Evolutionary conservation across 2,797 vertebrate species (phyloP).

Genomic region (Halcyon smyrnensis): DNA sequence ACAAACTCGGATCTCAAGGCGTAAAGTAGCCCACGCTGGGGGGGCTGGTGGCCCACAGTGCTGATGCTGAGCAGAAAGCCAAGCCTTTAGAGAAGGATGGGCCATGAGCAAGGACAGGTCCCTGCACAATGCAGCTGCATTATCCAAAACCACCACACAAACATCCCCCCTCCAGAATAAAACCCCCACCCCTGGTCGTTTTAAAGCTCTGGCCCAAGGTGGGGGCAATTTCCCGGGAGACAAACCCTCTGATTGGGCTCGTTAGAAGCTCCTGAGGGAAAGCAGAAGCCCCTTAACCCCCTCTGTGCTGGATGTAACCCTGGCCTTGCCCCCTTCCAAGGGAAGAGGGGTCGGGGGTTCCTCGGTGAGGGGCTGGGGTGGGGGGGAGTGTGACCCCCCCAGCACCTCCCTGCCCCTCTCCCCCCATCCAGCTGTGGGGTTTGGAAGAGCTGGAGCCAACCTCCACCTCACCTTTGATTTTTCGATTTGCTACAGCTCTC

Average conservation of each 20-base stretch:
- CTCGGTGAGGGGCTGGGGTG: accelerated
- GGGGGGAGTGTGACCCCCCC: not conserved
- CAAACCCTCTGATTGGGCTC: not conserved
- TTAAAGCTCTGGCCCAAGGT: not conserved
- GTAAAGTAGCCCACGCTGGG: not conserved
- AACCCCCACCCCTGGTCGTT: not conserved
- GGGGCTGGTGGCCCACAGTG: not conserved
- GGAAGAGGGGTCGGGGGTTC: accelerated
- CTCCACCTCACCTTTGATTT: not conserved
- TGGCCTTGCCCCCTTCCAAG: no score
- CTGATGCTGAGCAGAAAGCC: not conserved
- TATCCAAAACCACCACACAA: no score
- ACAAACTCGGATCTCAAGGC: no score
- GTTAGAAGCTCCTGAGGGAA: not conserved
- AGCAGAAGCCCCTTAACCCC: not conserved
- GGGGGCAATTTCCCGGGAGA: not conserved
- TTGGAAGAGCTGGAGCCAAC: accelerated
- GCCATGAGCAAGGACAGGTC: not conserved
- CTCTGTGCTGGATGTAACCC: not conserved
- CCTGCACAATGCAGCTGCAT: accelerated
- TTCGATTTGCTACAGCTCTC: not conserved
- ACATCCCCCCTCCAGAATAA: not conserved
- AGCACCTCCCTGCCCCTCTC: not conserved
- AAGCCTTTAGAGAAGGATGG: not conserved
- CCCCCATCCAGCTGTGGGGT: accelerated